Evolutionary conservation across 2,113 vertebrate species (phyloP).

Genomic region (Salvator merianae): DNA sequence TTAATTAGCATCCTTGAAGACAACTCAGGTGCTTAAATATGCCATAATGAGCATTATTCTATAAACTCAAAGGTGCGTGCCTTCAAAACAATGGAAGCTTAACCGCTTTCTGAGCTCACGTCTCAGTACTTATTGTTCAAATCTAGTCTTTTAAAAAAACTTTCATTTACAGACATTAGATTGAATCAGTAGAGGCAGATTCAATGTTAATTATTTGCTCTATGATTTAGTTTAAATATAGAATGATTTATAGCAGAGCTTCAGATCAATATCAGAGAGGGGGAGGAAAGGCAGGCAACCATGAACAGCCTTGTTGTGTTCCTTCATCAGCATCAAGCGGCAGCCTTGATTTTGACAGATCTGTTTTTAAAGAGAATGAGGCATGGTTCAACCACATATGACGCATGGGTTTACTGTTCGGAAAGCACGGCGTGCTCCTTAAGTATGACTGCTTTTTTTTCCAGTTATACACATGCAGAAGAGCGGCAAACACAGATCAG

Average conservation of each 20-base stretch:
- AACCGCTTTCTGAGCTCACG: neutral
- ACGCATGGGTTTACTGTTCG: neutral
- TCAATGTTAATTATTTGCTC: slow-evolving; percentile 38
- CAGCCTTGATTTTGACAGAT: slow-evolving; percentile 15
- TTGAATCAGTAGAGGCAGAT: slow-evolving; percentile 35
- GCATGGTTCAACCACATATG: slow-evolving; percentile 23
- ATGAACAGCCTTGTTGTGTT: slow-evolving; percentile 19
- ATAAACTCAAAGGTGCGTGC: neutral
- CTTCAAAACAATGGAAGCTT: slow-evolving; percentile 14
- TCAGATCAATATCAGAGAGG: slow-evolving; percentile 16
- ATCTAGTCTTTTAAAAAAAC: neutral
- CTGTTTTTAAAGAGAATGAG: slow-evolving; percentile 20
- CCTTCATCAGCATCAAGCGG: slow-evolving; percentile 11
- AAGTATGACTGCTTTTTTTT: neutral
- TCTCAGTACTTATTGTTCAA: slow-evolving; percentile 12
- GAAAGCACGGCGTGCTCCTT: neutral
- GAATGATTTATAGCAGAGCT: slow-evolving; percentile 33
- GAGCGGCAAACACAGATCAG: neutral
- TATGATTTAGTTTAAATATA: slow-evolving; percentile 46
- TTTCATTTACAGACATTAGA: slow-evolving; percentile 21
- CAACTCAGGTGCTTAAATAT: slow-evolving; percentile 30
- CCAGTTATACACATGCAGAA: neutral
- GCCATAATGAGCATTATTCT: neutral
- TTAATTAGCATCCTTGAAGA: slow-evolving; percentile 30
- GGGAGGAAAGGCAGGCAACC: slow-evolving; percentile 17